Conservation (phyloP, 2,113 vertebrate species). For the Dipodomys merriami region DNA sequence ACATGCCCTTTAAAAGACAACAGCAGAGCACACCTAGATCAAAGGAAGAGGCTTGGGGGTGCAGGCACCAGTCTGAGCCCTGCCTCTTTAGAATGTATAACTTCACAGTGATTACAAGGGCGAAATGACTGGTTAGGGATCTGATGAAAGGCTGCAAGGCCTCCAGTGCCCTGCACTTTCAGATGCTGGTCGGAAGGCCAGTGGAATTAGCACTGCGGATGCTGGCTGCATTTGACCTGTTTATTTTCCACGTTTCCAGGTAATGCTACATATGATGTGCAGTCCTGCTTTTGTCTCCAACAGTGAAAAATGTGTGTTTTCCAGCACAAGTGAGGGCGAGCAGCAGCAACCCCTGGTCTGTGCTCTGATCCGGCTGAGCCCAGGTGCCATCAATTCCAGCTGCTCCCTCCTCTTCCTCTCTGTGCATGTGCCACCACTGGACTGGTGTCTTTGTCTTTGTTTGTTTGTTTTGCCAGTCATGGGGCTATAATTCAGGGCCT, state of each 20-base stretch:
- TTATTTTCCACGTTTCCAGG: neutral
- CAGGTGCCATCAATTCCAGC: neutral
- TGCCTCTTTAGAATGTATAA: neutral
- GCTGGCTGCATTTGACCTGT: neutral
- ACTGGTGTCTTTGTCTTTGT: no score
- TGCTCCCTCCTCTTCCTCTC: no score
- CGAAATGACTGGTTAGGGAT: slow-evolving; percentile 45
- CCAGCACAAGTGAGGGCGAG: fast-evolving
- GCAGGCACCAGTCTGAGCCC: neutral
- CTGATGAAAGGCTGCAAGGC: neutral
- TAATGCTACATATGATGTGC: neutral
- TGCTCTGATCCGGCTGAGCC: neutral
- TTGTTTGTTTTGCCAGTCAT: no score
- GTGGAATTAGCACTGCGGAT: neutral
- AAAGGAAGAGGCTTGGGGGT: slow-evolving; percentile 21
- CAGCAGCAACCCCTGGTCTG: neutral
- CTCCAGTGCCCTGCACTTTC: neutral
- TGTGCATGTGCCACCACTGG: no score
- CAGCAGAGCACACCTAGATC: slow-evolving; percentile 49
- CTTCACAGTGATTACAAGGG: neutral
- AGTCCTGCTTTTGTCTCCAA: neutral
- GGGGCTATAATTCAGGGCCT: no score
- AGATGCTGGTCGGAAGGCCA: neutral
- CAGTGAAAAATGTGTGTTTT: fast-evolving
- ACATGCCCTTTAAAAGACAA: slow-evolving; percentile 6